Evolutionary conservation across 2,113 vertebrate genomes (phyloP), one percentile per base, ranked within the genome.

Genomic region (Abramis brama): DNA sequence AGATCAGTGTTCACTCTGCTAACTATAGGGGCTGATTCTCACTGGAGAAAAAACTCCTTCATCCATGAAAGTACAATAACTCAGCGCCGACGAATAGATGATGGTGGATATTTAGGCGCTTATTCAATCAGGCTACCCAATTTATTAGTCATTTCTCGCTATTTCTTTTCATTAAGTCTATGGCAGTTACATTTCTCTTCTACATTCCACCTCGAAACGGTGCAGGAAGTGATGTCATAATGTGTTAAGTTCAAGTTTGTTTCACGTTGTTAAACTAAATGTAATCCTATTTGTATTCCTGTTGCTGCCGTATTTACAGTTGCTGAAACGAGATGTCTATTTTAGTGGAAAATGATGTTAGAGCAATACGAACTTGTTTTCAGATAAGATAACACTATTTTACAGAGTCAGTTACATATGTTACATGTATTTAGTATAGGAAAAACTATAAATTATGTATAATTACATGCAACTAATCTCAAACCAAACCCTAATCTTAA

Each of bases 1-100:
- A 97, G 95, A 97, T 96, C 97, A 96, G 94, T 96, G 97, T 96
- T 97, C 94, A 91, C 94, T 95, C 96, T 95, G 95, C 95, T 95
- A 94, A 96, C 96, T 95, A 96, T 95, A 96, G 95, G 95, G 94
- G 96, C 94, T 97, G 96, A 97, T 97, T 97, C 96, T 93, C 94
- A 94, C 96, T 95, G 87, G 94, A 94, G 94, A 94, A 95, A 27
- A 94, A 86, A 94, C 89, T 94, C 91, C 94, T 94, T 96, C 96
- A 95, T 96, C 95, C 95, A 93, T 97, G 96, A 95, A 96, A 95
- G 96, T 94, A 94, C 97, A 97, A 97, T 95, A 95, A 95, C 94
- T 96, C 94, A 93, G 94, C 95, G 93, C 94, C 94, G 86, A 87
- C 93, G 96, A 91, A 76, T 90, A 86, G 73, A 57, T 83, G 87